These are phyloP conservation scores for Mastomys natalensis DNA, from an alignment of 2,113 vertebrate species.

Conservation along the genomic window DNA sequence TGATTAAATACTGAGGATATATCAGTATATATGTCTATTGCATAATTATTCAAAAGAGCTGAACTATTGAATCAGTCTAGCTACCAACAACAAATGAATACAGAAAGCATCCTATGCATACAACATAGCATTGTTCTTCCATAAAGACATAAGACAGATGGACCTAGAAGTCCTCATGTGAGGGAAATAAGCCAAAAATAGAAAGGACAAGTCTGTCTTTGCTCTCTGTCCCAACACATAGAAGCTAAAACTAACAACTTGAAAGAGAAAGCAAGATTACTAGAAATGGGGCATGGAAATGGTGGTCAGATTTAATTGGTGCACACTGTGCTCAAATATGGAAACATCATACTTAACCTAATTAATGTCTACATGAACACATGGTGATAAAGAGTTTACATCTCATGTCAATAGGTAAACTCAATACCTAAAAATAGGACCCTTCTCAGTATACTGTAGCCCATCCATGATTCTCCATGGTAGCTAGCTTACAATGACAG, in stretches of 20 bases:
- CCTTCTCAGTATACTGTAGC: too few relatives aligned
- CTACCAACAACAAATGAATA: not conserved
- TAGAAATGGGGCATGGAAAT: not conserved
- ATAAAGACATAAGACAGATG: not conserved
- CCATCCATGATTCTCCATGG: fast-evolving
- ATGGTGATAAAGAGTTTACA: not conserved
- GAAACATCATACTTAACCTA: not conserved
- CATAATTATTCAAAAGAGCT: not conserved
- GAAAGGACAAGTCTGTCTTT: not conserved
- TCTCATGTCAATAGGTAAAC: not conserved
- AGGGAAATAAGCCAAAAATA: not conserved
- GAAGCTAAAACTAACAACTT: not conserved
- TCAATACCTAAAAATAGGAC: too few relatives aligned
- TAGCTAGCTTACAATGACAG: not conserved
- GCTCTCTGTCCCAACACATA: not conserved
- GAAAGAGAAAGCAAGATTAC: not conserved
- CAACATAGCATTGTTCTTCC: not conserved
- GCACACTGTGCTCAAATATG: not conserved
- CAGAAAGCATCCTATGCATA: not conserved
- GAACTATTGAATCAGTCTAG: not conserved
- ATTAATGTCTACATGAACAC: not conserved
- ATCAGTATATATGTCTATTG: not conserved
- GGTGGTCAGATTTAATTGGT: not conserved
- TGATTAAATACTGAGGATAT: not conserved
- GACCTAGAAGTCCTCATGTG: not conserved